These are phyloP conservation scores for Bungarus multicinctus DNA, from an alignment of 2,113 vertebrate species.

Conservation along the genomic window DNA sequence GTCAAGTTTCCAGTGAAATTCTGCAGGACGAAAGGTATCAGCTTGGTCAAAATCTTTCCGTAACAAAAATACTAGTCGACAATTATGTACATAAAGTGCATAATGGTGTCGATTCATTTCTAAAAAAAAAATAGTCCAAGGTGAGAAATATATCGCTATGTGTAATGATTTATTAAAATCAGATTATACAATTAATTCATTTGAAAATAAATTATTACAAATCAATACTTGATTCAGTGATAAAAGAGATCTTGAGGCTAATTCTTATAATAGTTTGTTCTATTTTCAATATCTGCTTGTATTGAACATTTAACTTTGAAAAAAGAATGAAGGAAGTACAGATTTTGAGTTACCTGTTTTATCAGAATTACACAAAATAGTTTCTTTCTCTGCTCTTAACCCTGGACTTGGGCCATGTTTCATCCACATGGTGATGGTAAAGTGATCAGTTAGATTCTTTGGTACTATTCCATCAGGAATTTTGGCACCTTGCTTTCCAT, in stretches of 20 bases:
- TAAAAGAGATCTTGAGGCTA: not conserved
- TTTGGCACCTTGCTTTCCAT: slow-evolving; percentile 92
- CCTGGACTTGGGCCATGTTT: slow-evolving; percentile 93
- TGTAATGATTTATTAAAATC: slow-evolving; percentile 4
- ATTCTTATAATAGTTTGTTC: not conserved
- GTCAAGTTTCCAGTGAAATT: slow-evolving; percentile 98
- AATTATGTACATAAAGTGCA: slow-evolving; percentile 95
- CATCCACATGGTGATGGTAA: slow-evolving; percentile 97
- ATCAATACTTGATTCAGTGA: not conserved
- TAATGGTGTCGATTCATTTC: slow-evolving; percentile 99
- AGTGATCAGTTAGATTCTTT: slow-evolving; percentile 94
- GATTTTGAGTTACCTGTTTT: slow-evolving; percentile 84
- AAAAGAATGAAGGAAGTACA: not conserved
- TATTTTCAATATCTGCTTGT: not conserved
- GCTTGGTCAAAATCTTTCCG: slow-evolving; percentile 91
- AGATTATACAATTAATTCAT: slow-evolving; percentile 1
- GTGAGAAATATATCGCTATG: not conserved
- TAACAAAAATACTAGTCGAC: slow-evolving; percentile 91
- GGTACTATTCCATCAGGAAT: slow-evolving; percentile 91
- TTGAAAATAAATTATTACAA: not conserved
- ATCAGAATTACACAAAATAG: slow-evolving; percentile 96
- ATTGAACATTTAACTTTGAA: not conserved
- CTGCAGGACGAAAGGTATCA: slow-evolving; percentile 91
- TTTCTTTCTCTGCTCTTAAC: slow-evolving; percentile 93
- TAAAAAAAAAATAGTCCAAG: slow-evolving; percentile 51